Conservation (phyloP, 2,113 vertebrate species). For the Prietella phreatophila region DNA sequence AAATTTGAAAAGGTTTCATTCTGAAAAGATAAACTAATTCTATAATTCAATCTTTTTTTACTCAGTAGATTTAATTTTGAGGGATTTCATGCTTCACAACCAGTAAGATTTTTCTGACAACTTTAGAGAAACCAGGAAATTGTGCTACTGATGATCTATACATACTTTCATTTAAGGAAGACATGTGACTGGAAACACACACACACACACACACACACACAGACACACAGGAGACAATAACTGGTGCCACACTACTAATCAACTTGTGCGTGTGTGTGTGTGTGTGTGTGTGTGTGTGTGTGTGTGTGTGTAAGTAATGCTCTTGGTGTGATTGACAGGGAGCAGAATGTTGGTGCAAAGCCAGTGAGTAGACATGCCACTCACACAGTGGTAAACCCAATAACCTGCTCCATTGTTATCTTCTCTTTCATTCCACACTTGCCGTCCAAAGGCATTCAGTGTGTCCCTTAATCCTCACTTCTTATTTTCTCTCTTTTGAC, state of each 20-base stretch:
- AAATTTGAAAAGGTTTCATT: too few species aligned
- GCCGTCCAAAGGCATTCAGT: slow-evolving; percentile 53
- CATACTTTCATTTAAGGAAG: neutral
- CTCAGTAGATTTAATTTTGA: too few species aligned
- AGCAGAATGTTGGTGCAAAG: slow-evolving; percentile 41
- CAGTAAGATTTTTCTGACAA: too few species aligned
- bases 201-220: neutral
- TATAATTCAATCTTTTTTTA: too few species aligned
- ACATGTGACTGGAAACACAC: neutral
- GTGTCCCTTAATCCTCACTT: slow-evolving; percentile 54
- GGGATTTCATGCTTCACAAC: neutral
- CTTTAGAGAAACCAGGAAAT: neutral
- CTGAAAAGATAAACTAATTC: too few species aligned
- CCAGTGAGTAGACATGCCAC: slow-evolving; percentile 52
- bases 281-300: slow-evolving; percentile 1
- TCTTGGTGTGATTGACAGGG: slow-evolving; percentile 45
- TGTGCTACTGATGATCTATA: neutral
- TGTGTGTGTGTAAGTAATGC: slow-evolving; percentile 22
- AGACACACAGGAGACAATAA: neutral
- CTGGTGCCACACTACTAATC: neutral
- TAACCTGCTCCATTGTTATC: slow-evolving; percentile 61
- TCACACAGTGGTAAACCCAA: slow-evolving; percentile 57
- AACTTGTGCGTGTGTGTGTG: neutral
- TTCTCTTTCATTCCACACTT: slow-evolving; percentile 58
- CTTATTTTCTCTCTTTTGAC: slow-evolving; percentile 50